Evolutionary conservation across 2,797 vertebrate species (phyloP).

Genomic region (Catostomus latipinnis): DNA sequence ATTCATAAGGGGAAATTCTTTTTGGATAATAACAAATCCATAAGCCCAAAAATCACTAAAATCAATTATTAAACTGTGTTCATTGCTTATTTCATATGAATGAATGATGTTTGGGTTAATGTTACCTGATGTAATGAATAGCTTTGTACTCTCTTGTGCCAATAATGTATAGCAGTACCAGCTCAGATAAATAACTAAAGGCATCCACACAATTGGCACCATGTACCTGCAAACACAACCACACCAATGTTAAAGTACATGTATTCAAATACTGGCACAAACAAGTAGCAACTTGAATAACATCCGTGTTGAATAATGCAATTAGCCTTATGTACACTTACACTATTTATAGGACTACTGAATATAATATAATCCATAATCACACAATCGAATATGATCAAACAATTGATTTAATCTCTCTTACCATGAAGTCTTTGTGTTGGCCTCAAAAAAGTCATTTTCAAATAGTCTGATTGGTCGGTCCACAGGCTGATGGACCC

Average conservation of each 20-base stretch:
- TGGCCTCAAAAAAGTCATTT: conserved; percentile 86
- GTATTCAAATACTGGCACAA: no score
- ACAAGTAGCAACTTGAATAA: no score
- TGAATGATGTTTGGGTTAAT: not conserved
- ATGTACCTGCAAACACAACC: conserved; percentile 82
- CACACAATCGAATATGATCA: conserved; percentile 7
- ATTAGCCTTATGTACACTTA: no score
- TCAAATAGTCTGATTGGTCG: conserved; percentile 93
- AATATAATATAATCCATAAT: no score
- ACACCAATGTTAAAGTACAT: conserved; percentile 1
- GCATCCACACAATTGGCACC: conserved; percentile 90
- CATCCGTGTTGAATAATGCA: no score
- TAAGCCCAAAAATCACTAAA: no score
- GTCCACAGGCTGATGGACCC: conserved; percentile 96
- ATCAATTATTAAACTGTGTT: not conserved
- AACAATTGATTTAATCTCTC: not conserved
- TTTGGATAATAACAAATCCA: no score
- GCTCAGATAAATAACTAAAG: conserved; percentile 86
- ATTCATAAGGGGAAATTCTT: no score
- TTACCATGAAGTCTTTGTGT: conserved; percentile 93
- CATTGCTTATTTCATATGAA: not conserved
- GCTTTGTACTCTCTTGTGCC: conserved; percentile 81
- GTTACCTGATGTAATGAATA: conserved; percentile 87
- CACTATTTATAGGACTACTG: no score
- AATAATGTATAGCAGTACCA: conserved; percentile 87